Conservation (phyloP, 2,113 vertebrate species). For the Ginglymostoma cirratum region DNA sequence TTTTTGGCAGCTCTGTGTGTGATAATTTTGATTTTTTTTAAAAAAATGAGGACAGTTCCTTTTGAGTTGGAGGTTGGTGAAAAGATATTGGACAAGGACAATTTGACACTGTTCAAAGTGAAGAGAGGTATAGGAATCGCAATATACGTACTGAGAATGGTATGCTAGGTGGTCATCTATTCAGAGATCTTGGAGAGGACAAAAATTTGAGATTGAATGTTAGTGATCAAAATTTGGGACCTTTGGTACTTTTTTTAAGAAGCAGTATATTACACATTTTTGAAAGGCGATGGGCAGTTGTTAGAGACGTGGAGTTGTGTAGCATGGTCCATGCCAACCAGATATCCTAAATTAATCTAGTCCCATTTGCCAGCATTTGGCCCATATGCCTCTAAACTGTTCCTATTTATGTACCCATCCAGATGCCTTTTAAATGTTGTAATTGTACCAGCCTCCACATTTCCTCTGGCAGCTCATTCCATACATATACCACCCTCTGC, state of each 20-base stretch:
- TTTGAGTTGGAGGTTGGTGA: neutral
- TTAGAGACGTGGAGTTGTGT: too few species aligned
- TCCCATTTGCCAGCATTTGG: too few species aligned
- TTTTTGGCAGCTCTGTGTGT: neutral
- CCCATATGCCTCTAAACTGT: too few species aligned
- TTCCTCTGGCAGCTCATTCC: too few species aligned
- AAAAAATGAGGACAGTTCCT: neutral
- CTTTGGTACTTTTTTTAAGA: neutral
- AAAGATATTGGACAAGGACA: neutral
- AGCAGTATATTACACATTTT: too few species aligned
- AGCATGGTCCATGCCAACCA: too few species aligned
- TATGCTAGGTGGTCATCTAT: neutral
- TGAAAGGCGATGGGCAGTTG: too few species aligned
- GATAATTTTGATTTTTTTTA: neutral
- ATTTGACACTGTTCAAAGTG: neutral
- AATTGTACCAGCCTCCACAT: too few species aligned
- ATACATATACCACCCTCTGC: too few species aligned
- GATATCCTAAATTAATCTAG: too few species aligned
- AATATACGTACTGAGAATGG: neutral
- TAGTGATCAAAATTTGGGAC: neutral
- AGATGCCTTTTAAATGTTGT: too few species aligned
- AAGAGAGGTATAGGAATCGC: neutral
- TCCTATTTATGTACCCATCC: too few species aligned
- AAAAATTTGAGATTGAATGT: neutral
- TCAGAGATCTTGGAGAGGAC: neutral